Base-by-base conservation (phyloP, 2,113 vertebrate genomes). In the zebrafish (Danio rerio) region DNA sequence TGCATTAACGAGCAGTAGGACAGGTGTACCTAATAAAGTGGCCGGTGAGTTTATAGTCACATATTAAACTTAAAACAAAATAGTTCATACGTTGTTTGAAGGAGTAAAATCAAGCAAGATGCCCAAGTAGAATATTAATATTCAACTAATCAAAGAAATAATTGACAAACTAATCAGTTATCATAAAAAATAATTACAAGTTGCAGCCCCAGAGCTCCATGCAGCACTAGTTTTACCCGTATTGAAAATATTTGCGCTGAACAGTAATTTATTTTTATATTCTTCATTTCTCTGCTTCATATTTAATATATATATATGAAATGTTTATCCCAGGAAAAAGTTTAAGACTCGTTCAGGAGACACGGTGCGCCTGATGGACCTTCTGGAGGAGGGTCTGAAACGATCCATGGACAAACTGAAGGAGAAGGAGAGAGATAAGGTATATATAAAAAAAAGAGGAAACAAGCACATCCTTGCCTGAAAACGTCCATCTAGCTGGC, bases 321-420 rank as follows among this genome's bases (percentile, higher is more conserved):
- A 56, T 15, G 45, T 65, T 7, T 86, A 79, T 87, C 61, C 10
- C 89, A 99, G 98, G 92, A 99, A 99, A 90, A 99, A 99, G 92
- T 99, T 99, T 89, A 99, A 98, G 92, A 99, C 98, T 3, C 95
- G 98, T 12, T 98, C 97, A 0, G 98, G 98, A 20, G 98, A 99
- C 85, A 96, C 96, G 0, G 97, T 99, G 74, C 92, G 98, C 62
- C 94, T 99, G 45, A 93, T 95, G 73, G 98, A 99, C 84, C 94
- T 99, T 68, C 91, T 99, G 88, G 95, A 97, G 2, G 98, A 99
- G 83, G 98, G 98, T 0, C 92, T 99, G 69, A 98, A 95, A 88
- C 94, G 98, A 81, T 96, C 95, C 9, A 98, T 99, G 97, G 98
- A 98, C 93, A 99, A 99, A 83, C 91, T 99, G 86, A 96, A 95